Conservation (phyloP, 1,140 invertebrate species). For the Rhyzopertha dominica region DNA sequence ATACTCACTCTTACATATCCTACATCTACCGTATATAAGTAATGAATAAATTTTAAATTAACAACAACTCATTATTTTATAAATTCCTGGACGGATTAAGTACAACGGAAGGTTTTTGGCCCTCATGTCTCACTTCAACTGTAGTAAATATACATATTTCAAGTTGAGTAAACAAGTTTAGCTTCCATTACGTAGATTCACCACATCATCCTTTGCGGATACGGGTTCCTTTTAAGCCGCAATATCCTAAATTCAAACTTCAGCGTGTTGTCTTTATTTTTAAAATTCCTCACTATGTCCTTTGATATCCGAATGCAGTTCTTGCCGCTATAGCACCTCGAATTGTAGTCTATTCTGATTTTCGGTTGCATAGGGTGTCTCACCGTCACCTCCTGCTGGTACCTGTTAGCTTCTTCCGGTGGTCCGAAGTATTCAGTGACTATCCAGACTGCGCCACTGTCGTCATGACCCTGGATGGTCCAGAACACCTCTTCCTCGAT, state of each 20-base stretch:
- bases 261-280: conserved; percentile 32
- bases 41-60: no score
- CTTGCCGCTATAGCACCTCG: conserved; percentile 30
- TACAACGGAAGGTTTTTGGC: no score
- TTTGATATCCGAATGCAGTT: conserved; percentile 38
- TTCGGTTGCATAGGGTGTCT: conserved; percentile 34
- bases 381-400: conserved; percentile 36
- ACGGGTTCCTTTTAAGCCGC: conserved; percentile 31
- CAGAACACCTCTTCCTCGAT: conserved; percentile 38
- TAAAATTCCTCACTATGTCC: conserved; percentile 35
- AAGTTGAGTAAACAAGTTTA: conserved; percentile 5
- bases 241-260: conserved; percentile 37
- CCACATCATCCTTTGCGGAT: conserved; percentile 28
- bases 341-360: conserved; percentile 37
- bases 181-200: conserved; percentile 2
- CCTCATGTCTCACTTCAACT: no score
- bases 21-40: no score
- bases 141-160: conserved; percentile 10
- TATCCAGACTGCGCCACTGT: conserved; percentile 34
- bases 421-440: conserved; percentile 37
- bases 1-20: no score
- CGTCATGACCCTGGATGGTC: conserved; percentile 39
- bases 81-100: no score
- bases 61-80: no score
- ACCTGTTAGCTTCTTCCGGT: conserved; percentile 30